These are phyloP conservation scores for Phyto melanocephala DNA, from an alignment of 2,888 invertebrate genomes.

Conservation along the genomic window DNA sequence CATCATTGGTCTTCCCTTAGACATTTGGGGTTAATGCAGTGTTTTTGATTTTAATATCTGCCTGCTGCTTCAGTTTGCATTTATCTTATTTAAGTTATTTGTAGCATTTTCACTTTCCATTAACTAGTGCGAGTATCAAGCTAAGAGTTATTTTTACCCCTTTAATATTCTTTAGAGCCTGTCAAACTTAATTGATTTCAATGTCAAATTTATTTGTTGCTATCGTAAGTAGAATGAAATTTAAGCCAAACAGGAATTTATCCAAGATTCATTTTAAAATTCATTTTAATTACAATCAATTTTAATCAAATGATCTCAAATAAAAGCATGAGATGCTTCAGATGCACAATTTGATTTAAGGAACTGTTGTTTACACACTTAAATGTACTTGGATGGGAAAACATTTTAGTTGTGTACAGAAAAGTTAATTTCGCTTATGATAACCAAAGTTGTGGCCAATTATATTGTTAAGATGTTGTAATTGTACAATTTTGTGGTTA, in stretches of 20 bases:
- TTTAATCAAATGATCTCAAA: not conserved
- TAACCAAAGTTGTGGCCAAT: too few species aligned
- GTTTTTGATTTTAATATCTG: not conserved
- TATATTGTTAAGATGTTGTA: too few species aligned
- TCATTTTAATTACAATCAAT: not conserved
- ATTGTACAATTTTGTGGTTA: too few species aligned
- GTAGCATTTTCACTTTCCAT: conserved; percentile 60
- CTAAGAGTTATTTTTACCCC: conserved; percentile 28
- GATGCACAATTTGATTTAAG: too few species aligned
- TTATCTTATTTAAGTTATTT: conserved; percentile 19
- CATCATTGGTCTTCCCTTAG: conserved; percentile 16
- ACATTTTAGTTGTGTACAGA: too few species aligned
- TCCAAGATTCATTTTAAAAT: not conserved
- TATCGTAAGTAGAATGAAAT: conserved; percentile 34
- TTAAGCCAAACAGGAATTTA: conserved; percentile 27
- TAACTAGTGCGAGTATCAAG: conserved; percentile 12
- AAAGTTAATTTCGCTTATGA: too few species aligned
- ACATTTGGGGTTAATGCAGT: conserved; percentile 12
- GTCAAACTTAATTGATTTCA: conserved; percentile 59
- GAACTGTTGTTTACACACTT: too few species aligned
- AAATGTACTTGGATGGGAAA: too few species aligned
- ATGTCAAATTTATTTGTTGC: conserved; percentile 12
- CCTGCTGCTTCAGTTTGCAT: not conserved
- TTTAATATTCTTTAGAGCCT: conserved; percentile 28
- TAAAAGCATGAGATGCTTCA: too few species aligned